Conservation (phyloP, 2,888 invertebrate genomes). For the Oscheius sp. region DNA sequence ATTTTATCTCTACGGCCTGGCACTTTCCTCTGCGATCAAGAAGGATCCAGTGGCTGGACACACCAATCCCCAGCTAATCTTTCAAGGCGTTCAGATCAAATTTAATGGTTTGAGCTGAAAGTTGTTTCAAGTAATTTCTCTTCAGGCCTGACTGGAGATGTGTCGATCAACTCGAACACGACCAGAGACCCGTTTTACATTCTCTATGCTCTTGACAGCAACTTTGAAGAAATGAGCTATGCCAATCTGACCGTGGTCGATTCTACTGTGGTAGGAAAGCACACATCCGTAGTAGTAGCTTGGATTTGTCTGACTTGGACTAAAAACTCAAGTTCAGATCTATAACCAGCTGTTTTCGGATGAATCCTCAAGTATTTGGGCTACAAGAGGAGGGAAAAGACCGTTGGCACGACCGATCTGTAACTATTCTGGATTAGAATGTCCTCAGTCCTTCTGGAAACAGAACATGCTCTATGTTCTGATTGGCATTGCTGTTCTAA, state of each 20-base stretch:
- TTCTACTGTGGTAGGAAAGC: conserved; percentile 7
- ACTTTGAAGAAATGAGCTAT: neutral
- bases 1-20: conserved; percentile 63
- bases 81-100: conserved; percentile 3
- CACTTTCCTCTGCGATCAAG: conserved; percentile 44
- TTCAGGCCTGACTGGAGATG: conserved; percentile 53
- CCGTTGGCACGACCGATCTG: conserved; percentile 50
- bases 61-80: neutral
- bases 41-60: conserved; percentile 14
- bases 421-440: conserved; percentile 46
- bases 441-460: conserved; percentile 48
- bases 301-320: neutral
- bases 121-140: neutral
- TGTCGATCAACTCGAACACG: conserved; percentile 52
- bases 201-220: conserved; percentile 40
- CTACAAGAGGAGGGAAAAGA: conserved; percentile 30
- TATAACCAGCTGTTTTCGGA: neutral
- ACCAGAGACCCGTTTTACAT: conserved; percentile 46
- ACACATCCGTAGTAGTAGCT: conserved; percentile 1
- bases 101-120: conserved; percentile 14
- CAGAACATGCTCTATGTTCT: conserved; percentile 48
- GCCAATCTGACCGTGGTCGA: conserved; percentile 12
- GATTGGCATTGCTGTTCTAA: conserved; percentile 31
- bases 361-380: conserved; percentile 10
- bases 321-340: neutral